These are phyloP conservation scores for Anniella stebbinsi DNA, from an alignment of 2,797 vertebrate genomes.

Conservation along the genomic window DNA sequence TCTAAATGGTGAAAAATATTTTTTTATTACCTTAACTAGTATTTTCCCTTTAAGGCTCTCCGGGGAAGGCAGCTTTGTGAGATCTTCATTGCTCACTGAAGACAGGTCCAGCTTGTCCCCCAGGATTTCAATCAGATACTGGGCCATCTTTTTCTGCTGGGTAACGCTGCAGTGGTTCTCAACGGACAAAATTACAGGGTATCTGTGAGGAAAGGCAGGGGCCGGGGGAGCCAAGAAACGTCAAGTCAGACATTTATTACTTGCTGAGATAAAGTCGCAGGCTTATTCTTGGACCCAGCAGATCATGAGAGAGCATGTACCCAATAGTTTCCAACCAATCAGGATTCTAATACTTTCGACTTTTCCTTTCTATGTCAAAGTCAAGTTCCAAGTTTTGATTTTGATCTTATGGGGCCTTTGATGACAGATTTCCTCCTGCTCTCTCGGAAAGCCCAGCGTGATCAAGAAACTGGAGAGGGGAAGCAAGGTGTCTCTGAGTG, in stretches of 20 bases:
- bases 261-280: neutral
- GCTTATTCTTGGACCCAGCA: neutral
- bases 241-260: neutral
- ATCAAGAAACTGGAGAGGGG: neutral
- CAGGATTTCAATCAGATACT: constrained; percentile 90
- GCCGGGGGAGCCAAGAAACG: neutral
- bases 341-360: neutral
- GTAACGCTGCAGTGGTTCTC: constrained; percentile 98
- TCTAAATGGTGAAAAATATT: too few relatives aligned
- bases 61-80: constrained; percentile 89
- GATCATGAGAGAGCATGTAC: neutral
- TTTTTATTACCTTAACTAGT: constrained; percentile 89
- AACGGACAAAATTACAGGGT: constrained; percentile 95
- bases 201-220: constrained; percentile 78
- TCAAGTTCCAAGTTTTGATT: neutral
- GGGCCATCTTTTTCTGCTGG: constrained; percentile 99
- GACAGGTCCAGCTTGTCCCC: constrained; percentile 94
- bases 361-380: neutral
- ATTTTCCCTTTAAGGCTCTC: constrained; percentile 93
- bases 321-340: neutral
- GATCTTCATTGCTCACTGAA: constrained; percentile 81
- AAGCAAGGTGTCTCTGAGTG: neutral
- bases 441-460: neutral
- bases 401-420: neutral
- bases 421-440: too few relatives aligned